These are phyloP conservation scores for Myrmecophaga tridactyla DNA, from an alignment of 2,113 vertebrate genomes.

Conservation along the genomic window DNA sequence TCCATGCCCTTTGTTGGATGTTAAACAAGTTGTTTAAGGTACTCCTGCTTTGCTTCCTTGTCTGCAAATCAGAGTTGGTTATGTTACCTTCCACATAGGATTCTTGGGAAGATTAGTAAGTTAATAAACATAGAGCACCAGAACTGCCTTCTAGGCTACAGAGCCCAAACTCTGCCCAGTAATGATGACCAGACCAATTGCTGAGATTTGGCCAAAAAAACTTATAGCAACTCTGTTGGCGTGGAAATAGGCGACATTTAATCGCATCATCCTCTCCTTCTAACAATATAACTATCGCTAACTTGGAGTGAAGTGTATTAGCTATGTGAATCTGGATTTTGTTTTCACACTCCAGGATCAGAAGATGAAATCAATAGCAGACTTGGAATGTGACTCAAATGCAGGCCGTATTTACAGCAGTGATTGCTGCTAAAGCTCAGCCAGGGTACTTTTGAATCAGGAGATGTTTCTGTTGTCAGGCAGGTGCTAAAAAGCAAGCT, in stretches of 20 bases:
- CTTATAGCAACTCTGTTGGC: neutral
- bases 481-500: neutral
- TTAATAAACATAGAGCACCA: neutral
- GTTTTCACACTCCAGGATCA: neutral
- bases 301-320: neutral
- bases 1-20: rapidly evolving
- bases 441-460: neutral
- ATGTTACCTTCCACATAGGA: neutral
- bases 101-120: neutral
- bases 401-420: rapidly evolving
- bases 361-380: neutral
- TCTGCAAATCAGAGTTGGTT: neutral
- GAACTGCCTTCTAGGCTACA: neutral
- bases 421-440: neutral
- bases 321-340: neutral
- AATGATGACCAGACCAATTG: neutral
- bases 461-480: neutral
- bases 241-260: neutral
- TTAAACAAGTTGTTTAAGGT: neutral
- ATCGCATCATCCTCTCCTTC: neutral
- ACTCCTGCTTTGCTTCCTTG: neutral
- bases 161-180: neutral
- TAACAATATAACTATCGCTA: neutral
- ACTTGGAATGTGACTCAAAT: neutral
- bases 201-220: neutral